Percentiles rank a stretch among this genome's conserved stretches.
Conservation (phyloP, 2,888 invertebrate species). For the Meteorus colon region DNA sequence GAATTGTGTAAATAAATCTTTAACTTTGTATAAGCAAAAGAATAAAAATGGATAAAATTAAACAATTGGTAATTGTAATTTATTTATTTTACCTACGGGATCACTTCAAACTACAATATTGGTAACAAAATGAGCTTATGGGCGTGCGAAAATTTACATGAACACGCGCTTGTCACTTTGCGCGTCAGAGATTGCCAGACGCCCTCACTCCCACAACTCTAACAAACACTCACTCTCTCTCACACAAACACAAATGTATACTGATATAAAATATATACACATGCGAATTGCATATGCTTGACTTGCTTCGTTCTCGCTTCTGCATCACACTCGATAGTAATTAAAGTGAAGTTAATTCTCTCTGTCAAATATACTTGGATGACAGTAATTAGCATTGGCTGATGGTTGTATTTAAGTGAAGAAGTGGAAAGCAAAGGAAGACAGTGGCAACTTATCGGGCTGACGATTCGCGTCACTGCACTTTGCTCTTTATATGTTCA, state of each 20-base stretch:
- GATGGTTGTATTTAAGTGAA: constrained; percentile 53
- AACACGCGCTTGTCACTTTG: constrained; percentile 19
- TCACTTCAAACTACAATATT: constrained; percentile 16
- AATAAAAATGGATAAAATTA: neutral
- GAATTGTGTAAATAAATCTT: too few species aligned
- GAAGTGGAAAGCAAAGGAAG: neutral
- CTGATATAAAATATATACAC: neutral
- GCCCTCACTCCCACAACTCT: neutral
- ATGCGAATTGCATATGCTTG: constrained; percentile 31
- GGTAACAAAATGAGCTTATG: constrained; percentile 9
- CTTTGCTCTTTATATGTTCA: neutral
- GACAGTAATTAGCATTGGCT: constrained; percentile 60
- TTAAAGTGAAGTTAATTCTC: constrained; percentile 60
- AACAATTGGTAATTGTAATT: neutral
- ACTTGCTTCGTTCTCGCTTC: constrained; percentile 20
- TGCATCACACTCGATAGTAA: constrained; percentile 49
- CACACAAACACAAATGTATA: constrained; percentile 11
- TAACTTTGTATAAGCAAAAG: neutral
- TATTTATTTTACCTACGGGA: neutral
- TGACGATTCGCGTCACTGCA: constrained; percentile 17
- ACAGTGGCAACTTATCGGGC: constrained; percentile 37
- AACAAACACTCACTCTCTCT: constrained; percentile 9
- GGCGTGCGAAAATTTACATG: constrained; percentile 25
- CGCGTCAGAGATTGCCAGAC: constrained; percentile 28
- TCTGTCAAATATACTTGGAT: constrained; percentile 52